Conservation (phyloP, 2,797 vertebrate species). For the Alosa sapidissima region DNA sequence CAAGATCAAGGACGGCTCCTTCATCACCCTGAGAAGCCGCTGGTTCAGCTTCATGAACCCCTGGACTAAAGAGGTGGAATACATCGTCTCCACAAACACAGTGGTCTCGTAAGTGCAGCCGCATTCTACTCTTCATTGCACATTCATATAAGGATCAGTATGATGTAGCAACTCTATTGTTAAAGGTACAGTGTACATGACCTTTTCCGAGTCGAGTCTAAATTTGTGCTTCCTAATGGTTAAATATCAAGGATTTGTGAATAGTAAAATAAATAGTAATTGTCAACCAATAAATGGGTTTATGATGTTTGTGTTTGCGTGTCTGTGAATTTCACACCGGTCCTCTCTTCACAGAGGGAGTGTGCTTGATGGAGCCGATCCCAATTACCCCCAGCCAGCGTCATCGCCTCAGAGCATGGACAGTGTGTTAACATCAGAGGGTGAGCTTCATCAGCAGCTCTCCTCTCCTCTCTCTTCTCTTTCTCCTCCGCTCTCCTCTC, state of each 20-base stretch:
- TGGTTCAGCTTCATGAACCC: constrained; percentile 99
- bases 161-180: too few species aligned
- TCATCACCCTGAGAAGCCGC: constrained; percentile 93
- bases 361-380: constrained; percentile 83
- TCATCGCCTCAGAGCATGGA: constrained; percentile 94
- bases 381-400: constrained; percentile 83
- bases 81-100: constrained; percentile 98
- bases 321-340: background rate
- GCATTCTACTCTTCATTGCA: background rate
- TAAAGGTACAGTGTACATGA: too few species aligned
- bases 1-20: constrained; percentile 98
- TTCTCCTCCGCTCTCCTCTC: background rate
- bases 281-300: background rate
- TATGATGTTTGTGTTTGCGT: background rate
- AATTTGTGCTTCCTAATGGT: too few species aligned
- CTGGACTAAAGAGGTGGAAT: constrained; percentile 99
- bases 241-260: background rate
- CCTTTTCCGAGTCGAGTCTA: too few species aligned
- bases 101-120: constrained; percentile 90
- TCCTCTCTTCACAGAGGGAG: constrained; percentile 76
- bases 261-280: background rate
- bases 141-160: background rate
- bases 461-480: background rate
- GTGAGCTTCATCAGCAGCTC: constrained; percentile 43
- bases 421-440: constrained; percentile 82